Conservation (phyloP, 2,113 vertebrate species). For the Xenopus tropicalis region UCB_Xtro_10.0 CM004444.2:93541501-93542000, state of each 20-base stretch:
- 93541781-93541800: slow-evolving; percentile 96
- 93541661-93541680: no score
- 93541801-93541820: slow-evolving; percentile 95
- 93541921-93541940: no score
- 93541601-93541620: background rate
- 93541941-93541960: no score
- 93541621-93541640: no score
- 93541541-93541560: slow-evolving; percentile 99
- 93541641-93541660: background rate
- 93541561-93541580: slow-evolving; percentile 95
- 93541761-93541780: slow-evolving; percentile 95
- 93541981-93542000: no score
- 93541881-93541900: no score
- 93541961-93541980: no score
- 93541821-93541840: slow-evolving; percentile 91
- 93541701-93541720: no score
- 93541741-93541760: slow-evolving; percentile 97
- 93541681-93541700: no score
- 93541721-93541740: slow-evolving; percentile 66
- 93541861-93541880: no score
- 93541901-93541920: no score
- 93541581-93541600: slow-evolving; percentile 82
- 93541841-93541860: no score
- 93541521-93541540: slow-evolving; percentile 97
- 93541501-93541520: slow-evolving; percentile 98